Percentiles rank a stretch among this genome's conserved stretches.
phyloP scores from a whole-genome alignment of 2,113 vertebrate species.

The Peucedramus taeniatus region DNA sequence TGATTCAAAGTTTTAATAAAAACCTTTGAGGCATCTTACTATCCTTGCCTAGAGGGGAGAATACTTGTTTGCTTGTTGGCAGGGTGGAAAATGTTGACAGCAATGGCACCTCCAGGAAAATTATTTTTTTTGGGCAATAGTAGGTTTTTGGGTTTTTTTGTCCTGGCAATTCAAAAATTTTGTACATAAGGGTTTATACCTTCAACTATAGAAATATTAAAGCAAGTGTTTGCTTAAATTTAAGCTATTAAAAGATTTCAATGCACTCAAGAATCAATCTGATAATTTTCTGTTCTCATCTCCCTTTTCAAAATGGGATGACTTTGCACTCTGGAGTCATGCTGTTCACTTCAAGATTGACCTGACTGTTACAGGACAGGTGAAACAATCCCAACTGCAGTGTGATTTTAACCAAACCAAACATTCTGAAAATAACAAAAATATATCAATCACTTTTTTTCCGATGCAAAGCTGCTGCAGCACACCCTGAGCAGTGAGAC shows the following conservation, averaged over 20 bases:
- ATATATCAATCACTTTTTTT: not conserved
- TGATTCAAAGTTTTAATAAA: not conserved
- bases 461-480: fast-evolving
- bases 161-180: not conserved
- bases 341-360: not conserved
- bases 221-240: not conserved
- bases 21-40: not conserved
- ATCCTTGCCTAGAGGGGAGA: not conserved
- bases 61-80: not conserved
- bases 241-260: not conserved
- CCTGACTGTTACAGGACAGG: not conserved
- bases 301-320: not conserved
- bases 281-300: not conserved
- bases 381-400: not conserved
- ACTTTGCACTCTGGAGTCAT: not conserved
- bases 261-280: not conserved
- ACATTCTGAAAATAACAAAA: not conserved
- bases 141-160: not conserved
- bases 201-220: not conserved
- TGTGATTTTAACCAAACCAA: not conserved
- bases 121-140: not conserved
- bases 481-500: not conserved
- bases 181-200: not conserved
- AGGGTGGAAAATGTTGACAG: not conserved
- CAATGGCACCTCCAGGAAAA: not conserved